Evolutionary conservation across 2,113 vertebrate genomes (phyloP), one percentile per base, ranked within the genome.

Genomic region (Campylorhamphus procurvoides): DNA sequence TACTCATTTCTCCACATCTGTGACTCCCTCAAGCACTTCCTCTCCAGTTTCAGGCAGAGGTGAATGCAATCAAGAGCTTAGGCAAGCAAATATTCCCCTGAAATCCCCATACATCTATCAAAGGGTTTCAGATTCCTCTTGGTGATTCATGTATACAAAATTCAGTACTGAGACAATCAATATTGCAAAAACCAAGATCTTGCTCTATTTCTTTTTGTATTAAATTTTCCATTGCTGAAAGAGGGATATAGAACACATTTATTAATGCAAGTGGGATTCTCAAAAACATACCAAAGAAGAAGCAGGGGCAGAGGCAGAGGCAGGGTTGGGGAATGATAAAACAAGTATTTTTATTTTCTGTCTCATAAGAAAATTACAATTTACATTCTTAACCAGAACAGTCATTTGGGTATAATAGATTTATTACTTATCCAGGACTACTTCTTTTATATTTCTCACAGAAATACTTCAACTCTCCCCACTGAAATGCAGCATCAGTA

Each of bases 301-400:
- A 24, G 3, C 3, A 1, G 8, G 11, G 20, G 11, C 9, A 11
- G 33, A 8, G 25, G 12, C 1, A 4, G 7, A 5, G 20, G 44
- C 9, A 42, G 40, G 40, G 40, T 42, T 42, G 12, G 16, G 9
- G 58, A 50, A 73, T 16, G 14, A 87, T 46, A 78, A 76, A 84
- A 24, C 14, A 88, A n/a, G 5, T 49, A 17, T 44, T 94, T 73
- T 68, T 69, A 59, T 88, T 77, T 89, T 81, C 22, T 55, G 6
- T 40, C 71, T 93, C 33, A 18, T n/a, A 52, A 46, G 42, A 72
- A 84, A 91, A 82, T 46, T 0, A 42, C 29, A 74, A 16, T 71
- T 81, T 74, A 55, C n/a, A 16, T 55, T 90, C 52, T 78, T 40
- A 73, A 58, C 13, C 17, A 77, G 42, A 59, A 13, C 9, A 59